Conservation (phyloP, 2,797 vertebrate species). For the Tadarida brasiliensis region DNA sequence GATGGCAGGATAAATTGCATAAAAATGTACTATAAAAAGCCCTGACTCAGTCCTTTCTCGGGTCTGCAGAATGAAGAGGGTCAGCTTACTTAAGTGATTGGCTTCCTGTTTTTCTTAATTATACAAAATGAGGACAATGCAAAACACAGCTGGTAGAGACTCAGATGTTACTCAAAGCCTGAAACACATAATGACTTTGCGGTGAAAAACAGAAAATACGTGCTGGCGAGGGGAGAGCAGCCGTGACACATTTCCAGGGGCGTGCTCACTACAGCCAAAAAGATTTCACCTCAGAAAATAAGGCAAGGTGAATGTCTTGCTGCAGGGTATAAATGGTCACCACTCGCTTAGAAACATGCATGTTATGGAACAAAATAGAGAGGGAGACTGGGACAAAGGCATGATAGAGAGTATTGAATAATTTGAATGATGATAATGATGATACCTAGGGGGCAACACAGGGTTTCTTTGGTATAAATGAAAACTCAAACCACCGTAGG, state of each 20-base stretch:
- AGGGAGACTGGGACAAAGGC: background rate
- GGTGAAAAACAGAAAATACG: slow-evolving; percentile 74
- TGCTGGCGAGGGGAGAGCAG: slow-evolving; percentile 17
- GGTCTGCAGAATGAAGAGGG: slow-evolving; percentile 80
- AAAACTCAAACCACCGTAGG: background rate
- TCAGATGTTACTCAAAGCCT: slow-evolving; percentile 87
- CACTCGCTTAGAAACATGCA: background rate
- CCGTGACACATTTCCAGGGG: slow-evolving; percentile 38
- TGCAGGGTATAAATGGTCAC: background rate
- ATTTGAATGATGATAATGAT: background rate
- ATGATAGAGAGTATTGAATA: background rate
- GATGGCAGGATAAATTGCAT: slow-evolving; percentile 71
- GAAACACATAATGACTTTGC: slow-evolving; percentile 55
- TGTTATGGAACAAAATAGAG: background rate
- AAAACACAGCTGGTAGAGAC: slow-evolving; percentile 85
- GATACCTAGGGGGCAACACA: background rate
- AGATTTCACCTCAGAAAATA: background rate
- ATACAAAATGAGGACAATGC: slow-evolving; percentile 88
- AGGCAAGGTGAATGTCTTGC: slow-evolving; percentile 56
- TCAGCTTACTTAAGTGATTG: slow-evolving; percentile 85
- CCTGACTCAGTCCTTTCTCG: slow-evolving; percentile 70
- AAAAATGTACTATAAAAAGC: slow-evolving; percentile 76
- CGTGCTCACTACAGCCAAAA: slow-evolving; percentile 29
- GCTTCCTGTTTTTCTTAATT: slow-evolving; percentile 89
- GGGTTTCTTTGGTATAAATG: background rate